Base-by-base conservation (phyloP, 2,888 invertebrate genomes). In the Chrysina gloriosa region DNA sequence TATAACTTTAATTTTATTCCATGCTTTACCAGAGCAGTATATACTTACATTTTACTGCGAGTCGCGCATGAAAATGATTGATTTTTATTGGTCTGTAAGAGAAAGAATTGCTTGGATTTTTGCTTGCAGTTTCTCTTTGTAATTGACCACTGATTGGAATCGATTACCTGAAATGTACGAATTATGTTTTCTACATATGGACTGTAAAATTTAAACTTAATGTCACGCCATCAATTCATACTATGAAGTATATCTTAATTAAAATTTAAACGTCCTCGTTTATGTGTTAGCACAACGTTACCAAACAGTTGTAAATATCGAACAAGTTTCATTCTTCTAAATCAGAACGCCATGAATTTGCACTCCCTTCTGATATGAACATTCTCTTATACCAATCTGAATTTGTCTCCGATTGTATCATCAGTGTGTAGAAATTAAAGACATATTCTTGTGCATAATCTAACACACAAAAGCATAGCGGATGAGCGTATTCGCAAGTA, bases 131-230 rank as follows among this genome's bases (percentile, higher is more conserved):
- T 39, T 56, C 11, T 39, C 56, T 56, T 56, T 39, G 39, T 56
- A 39, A 56, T 39, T 39, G 11, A 56, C 23, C 9, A 14, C 11
- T 11, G 31, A 11, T n/a, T 21, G 36, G 9, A 25, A 39, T 39
- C 39, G 52, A 6, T 52, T 31, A 31, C 9, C 31, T 58, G 25
- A 25, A 48, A 34, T 63, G 31, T 16, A 1, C 16, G 31, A 9
- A 27, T 21, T 47, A 7, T 36, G 25, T 63, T 9, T 29, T 63
- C 31, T 21, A 31, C 63, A 48, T 48, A 63, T 34, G 34, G 63
- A 47, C 21, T 63, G 31, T 48, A 48, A 63, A 63, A 48, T 63
- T 50, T 47, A 21, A 63, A 34, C 48, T 45, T 48, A 63, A 48
- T 48, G 23, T 19, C 63, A 23, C 11, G 23, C 56, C 11, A 50